Conservation (phyloP, 1,140 invertebrate genomes). For the Copidosoma floridanum region DNA sequence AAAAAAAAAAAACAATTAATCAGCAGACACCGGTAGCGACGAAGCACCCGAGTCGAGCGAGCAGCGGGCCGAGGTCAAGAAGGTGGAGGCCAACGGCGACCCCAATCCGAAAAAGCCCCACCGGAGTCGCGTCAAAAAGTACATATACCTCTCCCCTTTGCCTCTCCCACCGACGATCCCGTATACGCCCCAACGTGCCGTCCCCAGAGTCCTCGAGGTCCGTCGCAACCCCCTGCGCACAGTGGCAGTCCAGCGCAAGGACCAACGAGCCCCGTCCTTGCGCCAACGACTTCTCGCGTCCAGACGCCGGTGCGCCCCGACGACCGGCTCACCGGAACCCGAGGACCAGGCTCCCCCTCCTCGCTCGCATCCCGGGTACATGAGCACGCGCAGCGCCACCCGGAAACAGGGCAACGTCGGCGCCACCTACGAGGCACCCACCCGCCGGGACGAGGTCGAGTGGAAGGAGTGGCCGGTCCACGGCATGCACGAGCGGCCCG, state of each 20-base stretch:
- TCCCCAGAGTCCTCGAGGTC: too few species aligned
- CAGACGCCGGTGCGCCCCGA: not conserved
- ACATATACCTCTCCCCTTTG: too few species aligned
- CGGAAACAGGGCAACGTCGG: conserved; percentile 45
- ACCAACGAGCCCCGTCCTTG: not conserved
- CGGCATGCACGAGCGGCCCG: conserved; percentile 50
- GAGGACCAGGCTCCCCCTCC: conserved; percentile 20
- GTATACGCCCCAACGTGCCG: too few species aligned
- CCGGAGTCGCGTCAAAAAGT: conserved; percentile 14
- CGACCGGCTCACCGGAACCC: conserved; percentile 10
- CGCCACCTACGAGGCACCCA: conserved; percentile 45
- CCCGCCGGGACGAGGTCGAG: conserved; percentile 32
- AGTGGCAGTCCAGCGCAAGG: not conserved
- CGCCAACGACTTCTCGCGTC: conserved; percentile 35
- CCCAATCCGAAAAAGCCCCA: conserved; percentile 1
- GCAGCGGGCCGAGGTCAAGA: not conserved
- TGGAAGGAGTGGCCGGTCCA: conserved; percentile 47
- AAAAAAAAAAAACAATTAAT: too few species aligned
- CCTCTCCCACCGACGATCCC: too few species aligned
- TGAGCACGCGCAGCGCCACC: conserved; percentile 49
- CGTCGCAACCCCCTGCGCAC: conserved; percentile 11
- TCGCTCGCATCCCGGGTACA: conserved; percentile 31
- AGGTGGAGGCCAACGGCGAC: not conserved
- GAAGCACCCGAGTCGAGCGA: too few species aligned
- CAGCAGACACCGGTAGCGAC: too few species aligned